Evolutionary conservation across 2,113 vertebrate species (phyloP).

Genomic region (Daboia siamensis): DNA sequence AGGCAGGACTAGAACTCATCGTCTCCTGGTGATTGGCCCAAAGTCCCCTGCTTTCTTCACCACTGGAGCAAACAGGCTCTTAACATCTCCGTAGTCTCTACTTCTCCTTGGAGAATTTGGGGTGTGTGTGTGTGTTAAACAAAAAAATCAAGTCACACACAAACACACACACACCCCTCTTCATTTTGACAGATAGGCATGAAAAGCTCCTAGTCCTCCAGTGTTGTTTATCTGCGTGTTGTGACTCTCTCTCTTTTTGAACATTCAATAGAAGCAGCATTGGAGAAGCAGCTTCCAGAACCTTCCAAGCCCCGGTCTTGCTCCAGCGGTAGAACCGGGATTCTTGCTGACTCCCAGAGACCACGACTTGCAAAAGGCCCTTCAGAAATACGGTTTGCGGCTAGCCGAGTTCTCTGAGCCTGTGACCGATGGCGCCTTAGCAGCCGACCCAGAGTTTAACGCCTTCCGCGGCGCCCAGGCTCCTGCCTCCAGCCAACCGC

Average conservation of each 20-base stretch:
- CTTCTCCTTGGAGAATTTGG: neutral
- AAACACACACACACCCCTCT: too few relatives aligned
- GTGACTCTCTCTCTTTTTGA: slow-evolving; percentile 37
- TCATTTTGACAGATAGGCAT: neutral
- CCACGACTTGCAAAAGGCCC: slow-evolving; percentile 25
- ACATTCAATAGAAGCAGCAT: slow-evolving; percentile 42
- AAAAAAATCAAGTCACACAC: neutral
- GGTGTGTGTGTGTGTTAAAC: neutral
- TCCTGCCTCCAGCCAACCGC: slow-evolving; percentile 29
- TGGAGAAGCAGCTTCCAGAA: slow-evolving; percentile 8
- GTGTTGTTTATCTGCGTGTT: neutral
- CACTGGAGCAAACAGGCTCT: neutral
- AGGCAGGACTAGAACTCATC: too few relatives aligned
- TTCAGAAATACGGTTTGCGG: neutral
- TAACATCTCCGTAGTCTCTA: neutral
- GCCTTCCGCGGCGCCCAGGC: slow-evolving; percentile 8
- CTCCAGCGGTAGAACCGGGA: slow-evolving; percentile 30
- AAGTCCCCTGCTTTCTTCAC: neutral
- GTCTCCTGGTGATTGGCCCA: neutral
- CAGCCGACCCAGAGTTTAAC: slow-evolving; percentile 13
- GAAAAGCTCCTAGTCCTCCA: neutral
- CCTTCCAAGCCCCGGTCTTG: slow-evolving; percentile 25
- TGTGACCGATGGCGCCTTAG: slow-evolving; percentile 14
- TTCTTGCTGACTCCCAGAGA: slow-evolving; percentile 12
- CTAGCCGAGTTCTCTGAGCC: neutral